These are phyloP conservation scores for Sinocyclocheilus grahami DNA, from an alignment of 2,113 vertebrate genomes.

Conservation along the genomic window DNA sequence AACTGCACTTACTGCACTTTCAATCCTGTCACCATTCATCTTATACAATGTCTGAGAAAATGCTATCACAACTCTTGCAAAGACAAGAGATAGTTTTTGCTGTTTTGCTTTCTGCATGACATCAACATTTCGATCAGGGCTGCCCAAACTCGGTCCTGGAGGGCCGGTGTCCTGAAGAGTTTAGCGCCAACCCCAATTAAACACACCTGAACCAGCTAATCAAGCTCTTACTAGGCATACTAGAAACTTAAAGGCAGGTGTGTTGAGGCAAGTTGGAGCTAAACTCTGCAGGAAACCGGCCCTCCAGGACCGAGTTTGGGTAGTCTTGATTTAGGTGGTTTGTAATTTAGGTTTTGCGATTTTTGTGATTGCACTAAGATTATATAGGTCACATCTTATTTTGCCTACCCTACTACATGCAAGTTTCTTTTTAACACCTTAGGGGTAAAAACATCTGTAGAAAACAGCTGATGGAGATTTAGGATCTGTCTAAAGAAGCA, in stretches of 20 bases:
- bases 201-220: too few species aligned
- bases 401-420: not conserved
- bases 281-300: too few species aligned
- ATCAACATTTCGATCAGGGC: not conserved
- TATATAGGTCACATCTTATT: not conserved
- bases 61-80: not conserved
- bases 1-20: not conserved
- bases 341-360: not conserved
- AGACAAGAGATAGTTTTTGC: not conserved
- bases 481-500: not conserved
- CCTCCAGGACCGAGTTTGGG: too few species aligned
- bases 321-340: not conserved
- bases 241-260: too few species aligned
- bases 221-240: too few species aligned
- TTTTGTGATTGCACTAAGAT: not conserved
- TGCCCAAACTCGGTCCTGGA: too few species aligned
- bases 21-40: not conserved
- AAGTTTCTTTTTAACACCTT: not conserved
- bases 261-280: too few species aligned
- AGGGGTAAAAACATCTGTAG: not conserved
- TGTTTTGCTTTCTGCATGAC: not conserved
- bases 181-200: too few species aligned
- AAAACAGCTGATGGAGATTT: not conserved
- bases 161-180: too few species aligned
- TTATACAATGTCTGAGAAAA: slow-evolving; percentile 24